Conservation (phyloP, 2,797 vertebrate species). For the Coilia nasus region DNA sequence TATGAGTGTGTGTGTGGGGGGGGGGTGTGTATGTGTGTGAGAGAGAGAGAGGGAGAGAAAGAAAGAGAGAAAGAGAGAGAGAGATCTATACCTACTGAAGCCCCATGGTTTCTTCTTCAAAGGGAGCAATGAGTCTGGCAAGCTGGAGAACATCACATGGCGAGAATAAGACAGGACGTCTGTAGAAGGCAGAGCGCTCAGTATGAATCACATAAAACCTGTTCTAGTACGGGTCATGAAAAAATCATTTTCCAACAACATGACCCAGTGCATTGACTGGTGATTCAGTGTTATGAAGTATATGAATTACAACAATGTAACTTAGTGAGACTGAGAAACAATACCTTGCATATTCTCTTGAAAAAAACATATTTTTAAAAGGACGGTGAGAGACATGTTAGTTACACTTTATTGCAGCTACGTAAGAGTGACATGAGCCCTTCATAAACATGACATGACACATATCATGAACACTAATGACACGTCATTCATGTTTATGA, state of each 20-base stretch:
- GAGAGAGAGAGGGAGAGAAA: no score
- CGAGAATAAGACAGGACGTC: conserved; percentile 24
- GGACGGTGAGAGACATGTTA: background rate
- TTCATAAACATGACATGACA: no score
- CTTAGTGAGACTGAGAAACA: background rate
- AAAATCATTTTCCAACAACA: background rate
- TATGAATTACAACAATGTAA: background rate
- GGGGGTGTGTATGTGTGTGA: no score
- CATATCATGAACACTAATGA: no score
- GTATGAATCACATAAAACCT: background rate
- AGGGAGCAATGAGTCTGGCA: conserved; percentile 37
- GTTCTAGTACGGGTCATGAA: background rate
- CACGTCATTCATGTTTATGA: no score
- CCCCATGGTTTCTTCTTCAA: conserved; percentile 45
- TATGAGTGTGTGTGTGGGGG: no score
- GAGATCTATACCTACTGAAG: conserved; percentile 28
- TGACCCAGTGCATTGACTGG: background rate
- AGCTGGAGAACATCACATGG: conserved; percentile 50
- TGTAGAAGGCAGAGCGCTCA: conserved; percentile 29
- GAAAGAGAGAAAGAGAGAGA: conserved; percentile 25
- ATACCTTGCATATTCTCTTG: background rate
- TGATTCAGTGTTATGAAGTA: background rate
- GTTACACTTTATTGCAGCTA: no score
- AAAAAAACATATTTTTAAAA: background rate
- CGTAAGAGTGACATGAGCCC: no score